These are phyloP conservation scores for Plutomurus gul DNA, from an alignment of 1,140 invertebrate species.

Conservation along the genomic window DNA sequence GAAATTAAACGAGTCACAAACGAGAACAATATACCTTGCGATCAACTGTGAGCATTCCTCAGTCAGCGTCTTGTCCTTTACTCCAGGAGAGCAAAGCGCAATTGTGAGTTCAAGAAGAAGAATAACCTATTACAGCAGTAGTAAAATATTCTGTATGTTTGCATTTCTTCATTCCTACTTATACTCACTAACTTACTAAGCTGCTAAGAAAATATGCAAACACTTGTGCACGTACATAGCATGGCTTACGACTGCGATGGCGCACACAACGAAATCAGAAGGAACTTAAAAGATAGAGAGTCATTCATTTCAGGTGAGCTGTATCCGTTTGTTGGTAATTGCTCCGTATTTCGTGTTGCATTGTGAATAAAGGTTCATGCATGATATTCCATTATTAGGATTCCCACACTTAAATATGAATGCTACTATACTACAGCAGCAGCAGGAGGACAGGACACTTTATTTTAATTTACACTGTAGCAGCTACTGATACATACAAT, in stretches of 20 bases:
- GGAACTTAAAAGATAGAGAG: background rate
- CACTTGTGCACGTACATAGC: no score
- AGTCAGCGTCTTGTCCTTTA: background rate
- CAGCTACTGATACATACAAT: no score
- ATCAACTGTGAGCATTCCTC: background rate
- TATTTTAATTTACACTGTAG: background rate
- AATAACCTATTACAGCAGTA: no score
- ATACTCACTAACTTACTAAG: no score
- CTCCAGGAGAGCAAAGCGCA: no score
- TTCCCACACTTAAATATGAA: slow-evolving; percentile 11
- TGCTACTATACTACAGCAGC: no score
- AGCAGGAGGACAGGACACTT: slow-evolving; percentile 6
- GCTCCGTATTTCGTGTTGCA: slow-evolving; percentile 17
- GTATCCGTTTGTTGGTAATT: slow-evolving; percentile 2
- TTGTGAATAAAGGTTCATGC: background rate
- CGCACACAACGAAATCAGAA: no score
- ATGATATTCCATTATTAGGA: slow-evolving; percentile 25
- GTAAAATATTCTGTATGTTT: no score
- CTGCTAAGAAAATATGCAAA: no score
- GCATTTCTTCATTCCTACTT: no score
- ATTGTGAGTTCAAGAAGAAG: no score
- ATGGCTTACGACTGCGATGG: no score
- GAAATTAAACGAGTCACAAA: slow-evolving; percentile 16
- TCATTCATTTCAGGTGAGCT: background rate
- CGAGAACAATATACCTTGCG: background rate